A percentile compares a stretch with the other conserved stretches of the same genome.
Conservation (phyloP, 1,140 invertebrate genomes). For the Drosophila simulans region DNA sequence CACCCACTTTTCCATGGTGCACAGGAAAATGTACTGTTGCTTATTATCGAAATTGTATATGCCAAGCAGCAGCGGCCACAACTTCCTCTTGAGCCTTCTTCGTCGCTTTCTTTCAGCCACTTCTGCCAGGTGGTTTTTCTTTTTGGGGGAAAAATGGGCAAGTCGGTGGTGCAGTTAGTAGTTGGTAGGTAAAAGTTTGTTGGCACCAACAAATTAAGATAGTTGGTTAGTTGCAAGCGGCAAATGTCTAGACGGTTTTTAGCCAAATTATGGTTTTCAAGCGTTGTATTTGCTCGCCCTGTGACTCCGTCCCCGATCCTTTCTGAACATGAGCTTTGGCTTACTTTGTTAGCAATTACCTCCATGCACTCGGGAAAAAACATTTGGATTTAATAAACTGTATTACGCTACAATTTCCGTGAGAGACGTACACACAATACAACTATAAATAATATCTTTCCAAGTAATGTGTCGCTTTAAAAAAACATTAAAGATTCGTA, state of each 20-base stretch:
- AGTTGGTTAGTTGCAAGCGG: constrained; percentile 66
- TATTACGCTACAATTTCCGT: no score
- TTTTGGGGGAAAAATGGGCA: background rate
- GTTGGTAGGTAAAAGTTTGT: constrained; percentile 61
- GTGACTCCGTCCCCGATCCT: background rate
- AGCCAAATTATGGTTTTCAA: constrained; percentile 82
- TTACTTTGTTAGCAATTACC: constrained; percentile 28
- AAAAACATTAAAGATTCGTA: background rate
- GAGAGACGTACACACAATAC: no score
- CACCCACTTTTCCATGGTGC: background rate
- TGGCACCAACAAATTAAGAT: constrained; percentile 80
- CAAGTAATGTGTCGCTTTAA: no score
- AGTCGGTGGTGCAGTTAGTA: constrained; percentile 6
- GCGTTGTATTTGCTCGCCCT: constrained; percentile 39
- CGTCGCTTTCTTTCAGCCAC: constrained; percentile 25
- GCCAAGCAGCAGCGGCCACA: constrained; percentile 65
- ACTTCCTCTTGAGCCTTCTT: constrained; percentile 57
- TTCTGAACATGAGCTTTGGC: constrained; percentile 48
- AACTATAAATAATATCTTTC: no score
- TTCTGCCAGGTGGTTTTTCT: background rate
- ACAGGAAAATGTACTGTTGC: constrained; percentile 62
- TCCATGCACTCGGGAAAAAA: constrained; percentile 4
- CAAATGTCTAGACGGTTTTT: constrained; percentile 78
- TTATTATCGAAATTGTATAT: constrained; percentile 82
- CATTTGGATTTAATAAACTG: background rate